Base-by-base conservation (phyloP, 2,113 vertebrate species). In the Sinocyclocheilus rhinocerous region DNA sequence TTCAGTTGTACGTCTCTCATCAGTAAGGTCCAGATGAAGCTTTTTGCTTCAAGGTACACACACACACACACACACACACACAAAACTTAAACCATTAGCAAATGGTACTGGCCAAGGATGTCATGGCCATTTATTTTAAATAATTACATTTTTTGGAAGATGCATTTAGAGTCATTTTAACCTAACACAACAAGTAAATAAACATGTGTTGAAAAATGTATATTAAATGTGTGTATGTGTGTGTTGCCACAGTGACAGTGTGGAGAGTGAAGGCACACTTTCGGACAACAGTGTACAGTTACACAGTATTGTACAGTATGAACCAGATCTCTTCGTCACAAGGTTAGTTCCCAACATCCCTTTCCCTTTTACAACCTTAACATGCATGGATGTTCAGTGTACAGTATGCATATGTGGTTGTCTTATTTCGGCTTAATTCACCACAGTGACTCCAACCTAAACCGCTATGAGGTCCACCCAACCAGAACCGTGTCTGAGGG, bases 381-480 rank as follows among this genome's bases (percentile, higher is more conserved):
- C 13, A 12, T 76, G 13, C 20, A 70, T 70, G 18, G 4, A 72
- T n/a, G 69, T 72, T 22, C 75, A 76, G 6, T 26, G 13, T 15
- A 52, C 73, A 50, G 24, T 8, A 50, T 50, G 6, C 2, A 61
- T 57, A 80, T 80, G 55, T 80, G 48, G n/a, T 52, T 15, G 73
- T 80, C 85, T 52, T 76, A 29, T 42, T 70, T 42, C 29, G 83
- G 61, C 79, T 59, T 73, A 55, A 70, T 76, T 80, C 77, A 81
- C 26, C 36, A n/a, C 92, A 98, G 97, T 45, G 95, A 96, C 55
- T 95, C 96, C 61, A 96, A 95, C 75, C 91, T 98, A 87, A 96
- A 97, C 89, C 95, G 96, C 76, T 98, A 99, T 0, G 97, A 98
- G 91, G 95, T 99, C 39, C 96, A 97, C 20, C 96, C 97, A 0